Conservation (phyloP, 2,113 vertebrate genomes). For the Pomatorhinus ruficollis region DNA sequence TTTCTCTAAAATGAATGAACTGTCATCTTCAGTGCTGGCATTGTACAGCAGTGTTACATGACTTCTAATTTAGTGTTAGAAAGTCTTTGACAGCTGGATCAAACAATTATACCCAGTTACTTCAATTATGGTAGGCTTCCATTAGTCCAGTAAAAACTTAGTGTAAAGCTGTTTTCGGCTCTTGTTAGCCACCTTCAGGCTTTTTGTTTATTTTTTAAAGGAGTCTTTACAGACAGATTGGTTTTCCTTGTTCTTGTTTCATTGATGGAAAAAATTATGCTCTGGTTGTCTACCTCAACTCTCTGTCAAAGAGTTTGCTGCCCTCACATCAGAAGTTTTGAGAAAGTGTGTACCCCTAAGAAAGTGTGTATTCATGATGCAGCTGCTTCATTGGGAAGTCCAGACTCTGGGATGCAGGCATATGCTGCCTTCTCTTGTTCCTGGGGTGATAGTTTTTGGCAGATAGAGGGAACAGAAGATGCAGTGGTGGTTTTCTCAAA, state of each 20-base stretch:
- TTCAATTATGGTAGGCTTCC: background rate
- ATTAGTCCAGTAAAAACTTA: background rate
- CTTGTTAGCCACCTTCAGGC: background rate
- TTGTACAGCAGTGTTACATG: background rate
- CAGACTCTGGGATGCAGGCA: too few relatives aligned
- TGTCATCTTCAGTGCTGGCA: background rate
- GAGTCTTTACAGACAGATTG: background rate
- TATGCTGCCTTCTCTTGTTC: background rate
- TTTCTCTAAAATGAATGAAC: background rate
- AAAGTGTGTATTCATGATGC: rapidly evolving
- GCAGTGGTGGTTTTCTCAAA: background rate
- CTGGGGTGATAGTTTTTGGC: background rate
- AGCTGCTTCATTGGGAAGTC: background rate
- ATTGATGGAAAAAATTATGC: background rate
- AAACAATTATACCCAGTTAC: background rate
- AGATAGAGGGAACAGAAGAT: background rate
- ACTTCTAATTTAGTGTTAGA: background rate
- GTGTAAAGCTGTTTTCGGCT: background rate
- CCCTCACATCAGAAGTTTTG: background rate
- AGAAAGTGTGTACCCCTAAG: rapidly evolving
- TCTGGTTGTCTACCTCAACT: background rate
- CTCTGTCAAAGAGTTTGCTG: background rate
- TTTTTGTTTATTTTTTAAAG: background rate
- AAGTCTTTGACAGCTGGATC: background rate
- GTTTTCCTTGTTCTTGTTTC: background rate